Evolutionary conservation across 2,888 invertebrate species (phyloP).

Genomic region (Cantharis nigra): DNA sequence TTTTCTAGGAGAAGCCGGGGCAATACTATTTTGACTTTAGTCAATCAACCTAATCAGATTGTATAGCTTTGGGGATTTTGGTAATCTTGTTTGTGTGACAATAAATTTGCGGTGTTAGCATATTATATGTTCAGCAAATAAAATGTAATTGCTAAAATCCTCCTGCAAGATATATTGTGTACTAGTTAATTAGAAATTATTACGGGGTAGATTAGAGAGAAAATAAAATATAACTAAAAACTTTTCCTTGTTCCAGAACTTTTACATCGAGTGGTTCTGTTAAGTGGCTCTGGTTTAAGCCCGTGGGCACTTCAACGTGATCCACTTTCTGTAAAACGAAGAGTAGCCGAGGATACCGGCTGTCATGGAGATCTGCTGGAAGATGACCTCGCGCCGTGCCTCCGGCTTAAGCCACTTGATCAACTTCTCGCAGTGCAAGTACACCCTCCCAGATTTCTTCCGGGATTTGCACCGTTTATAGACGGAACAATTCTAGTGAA

Average conservation of each 20-base stretch:
- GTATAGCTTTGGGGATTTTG: neutral
- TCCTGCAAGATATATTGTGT: too few relatives aligned
- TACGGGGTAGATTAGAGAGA: neutral
- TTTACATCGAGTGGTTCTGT: constrained; percentile 82
- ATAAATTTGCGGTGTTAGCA: neutral
- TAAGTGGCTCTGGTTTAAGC: constrained; percentile 88
- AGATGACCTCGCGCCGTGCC: constrained; percentile 84
- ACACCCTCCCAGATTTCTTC: constrained; percentile 81
- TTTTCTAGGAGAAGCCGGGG: neutral
- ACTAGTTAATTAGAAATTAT: neutral
- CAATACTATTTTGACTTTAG: neutral
- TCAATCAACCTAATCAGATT: neutral
- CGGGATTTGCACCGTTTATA: constrained; percentile 93
- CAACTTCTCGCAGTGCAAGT: constrained; percentile 75
- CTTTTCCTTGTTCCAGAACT: constrained; percentile 69
- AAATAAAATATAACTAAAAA: neutral
- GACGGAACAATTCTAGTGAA: constrained; percentile 85
- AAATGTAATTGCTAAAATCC: neutral
- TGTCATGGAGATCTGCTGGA: constrained; percentile 82
- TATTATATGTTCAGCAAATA: neutral
- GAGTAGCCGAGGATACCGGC: constrained; percentile 81
- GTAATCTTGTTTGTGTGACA: neutral
- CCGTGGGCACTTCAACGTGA: constrained; percentile 91
- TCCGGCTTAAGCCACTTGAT: constrained; percentile 76
- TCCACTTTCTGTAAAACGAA: constrained; percentile 77